phyloP scores from a whole-genome alignment of 2,888 invertebrate species.

The Labia minor region DNA sequence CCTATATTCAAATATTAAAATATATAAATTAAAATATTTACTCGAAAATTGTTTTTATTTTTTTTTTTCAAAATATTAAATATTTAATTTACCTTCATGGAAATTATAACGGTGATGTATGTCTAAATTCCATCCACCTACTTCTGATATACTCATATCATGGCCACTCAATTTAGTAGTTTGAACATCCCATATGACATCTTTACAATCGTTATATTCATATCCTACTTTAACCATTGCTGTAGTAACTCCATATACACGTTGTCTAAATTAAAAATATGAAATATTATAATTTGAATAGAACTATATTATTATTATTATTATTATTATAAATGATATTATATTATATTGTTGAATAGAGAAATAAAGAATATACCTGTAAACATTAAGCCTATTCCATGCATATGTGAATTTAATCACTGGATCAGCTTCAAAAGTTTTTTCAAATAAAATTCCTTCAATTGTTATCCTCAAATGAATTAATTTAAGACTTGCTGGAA shows the following conservation, averaged over 20 bases:
- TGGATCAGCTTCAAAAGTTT: slow-evolving; percentile 90
- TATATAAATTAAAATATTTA: slow-evolving; percentile 22
- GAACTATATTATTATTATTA: background rate
- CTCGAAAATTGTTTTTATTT: slow-evolving; percentile 1
- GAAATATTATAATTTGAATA: background rate
- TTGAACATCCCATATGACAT: slow-evolving; percentile 91
- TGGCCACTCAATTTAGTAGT: slow-evolving; percentile 91
- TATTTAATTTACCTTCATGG: slow-evolving; percentile 64
- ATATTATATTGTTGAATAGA: background rate
- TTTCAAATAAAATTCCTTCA: slow-evolving; percentile 87
- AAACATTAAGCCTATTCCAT: slow-evolving; percentile 94
- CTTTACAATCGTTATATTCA: slow-evolving; percentile 83
- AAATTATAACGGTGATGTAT: slow-evolving; percentile 97
- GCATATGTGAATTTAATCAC: slow-evolving; percentile 94
- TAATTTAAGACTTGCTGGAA: slow-evolving; percentile 68
- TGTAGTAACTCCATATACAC: slow-evolving; percentile 92
- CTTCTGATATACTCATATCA: slow-evolving; percentile 93
- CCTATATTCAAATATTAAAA: slow-evolving; percentile 41
- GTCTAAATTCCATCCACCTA: slow-evolving; percentile 95
- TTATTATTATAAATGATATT: slow-evolving; percentile 33
- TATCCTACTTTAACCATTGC: slow-evolving; percentile 94
- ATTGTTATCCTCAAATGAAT: slow-evolving; percentile 88
- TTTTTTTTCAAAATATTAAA: background rate
- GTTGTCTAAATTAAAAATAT: slow-evolving; percentile 47
- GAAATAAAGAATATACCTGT: slow-evolving; percentile 38